A percentile compares a stretch with the other conserved stretches of the same genome.
These are phyloP conservation scores for Sesamia nonagrioides DNA, from an alignment of 1,140 invertebrate species.

Conservation along the genomic window DNA sequence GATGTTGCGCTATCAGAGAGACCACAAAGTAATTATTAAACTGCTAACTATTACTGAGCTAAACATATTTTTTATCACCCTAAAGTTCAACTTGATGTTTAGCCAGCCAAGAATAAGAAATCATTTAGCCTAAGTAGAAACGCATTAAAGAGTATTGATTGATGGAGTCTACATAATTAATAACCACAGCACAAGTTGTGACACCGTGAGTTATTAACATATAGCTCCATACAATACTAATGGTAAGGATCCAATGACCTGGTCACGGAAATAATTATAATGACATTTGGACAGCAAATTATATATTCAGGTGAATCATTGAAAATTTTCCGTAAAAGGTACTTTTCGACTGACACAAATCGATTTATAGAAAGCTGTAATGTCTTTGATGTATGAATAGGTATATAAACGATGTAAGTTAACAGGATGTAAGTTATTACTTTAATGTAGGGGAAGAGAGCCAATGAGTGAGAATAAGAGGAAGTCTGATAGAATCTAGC, in stretches of 20 bases:
- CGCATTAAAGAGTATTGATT: constrained; percentile 34
- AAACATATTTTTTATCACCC: not conserved
- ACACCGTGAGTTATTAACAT: not conserved
- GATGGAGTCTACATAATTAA: constrained; percentile 14
- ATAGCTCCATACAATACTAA: constrained; percentile 16
- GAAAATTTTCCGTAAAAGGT: constrained; percentile 3
- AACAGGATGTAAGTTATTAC: too few relatives aligned
- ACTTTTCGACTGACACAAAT: not conserved
- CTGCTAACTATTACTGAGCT: not conserved
- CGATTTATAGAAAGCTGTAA: not conserved
- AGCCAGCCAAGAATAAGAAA: constrained; percentile 1
- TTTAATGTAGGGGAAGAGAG: too few relatives aligned
- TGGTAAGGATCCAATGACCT: not conserved
- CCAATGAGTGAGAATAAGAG: too few relatives aligned
- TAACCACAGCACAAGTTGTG: not conserved
- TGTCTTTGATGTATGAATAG: not conserved
- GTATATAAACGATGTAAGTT: too few relatives aligned
- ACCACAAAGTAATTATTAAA: too few relatives aligned
- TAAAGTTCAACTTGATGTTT: not conserved
- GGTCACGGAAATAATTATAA: constrained; percentile 28
- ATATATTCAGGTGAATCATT: constrained; percentile 9
- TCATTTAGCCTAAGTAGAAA: constrained; percentile 9
- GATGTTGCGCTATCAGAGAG: too few relatives aligned
- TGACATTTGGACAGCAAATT: constrained; percentile 5
- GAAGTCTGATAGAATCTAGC: too few relatives aligned